phyloP scores from a whole-genome alignment of 2,113 vertebrate species.

The Semnopithecus entellus region DNA sequence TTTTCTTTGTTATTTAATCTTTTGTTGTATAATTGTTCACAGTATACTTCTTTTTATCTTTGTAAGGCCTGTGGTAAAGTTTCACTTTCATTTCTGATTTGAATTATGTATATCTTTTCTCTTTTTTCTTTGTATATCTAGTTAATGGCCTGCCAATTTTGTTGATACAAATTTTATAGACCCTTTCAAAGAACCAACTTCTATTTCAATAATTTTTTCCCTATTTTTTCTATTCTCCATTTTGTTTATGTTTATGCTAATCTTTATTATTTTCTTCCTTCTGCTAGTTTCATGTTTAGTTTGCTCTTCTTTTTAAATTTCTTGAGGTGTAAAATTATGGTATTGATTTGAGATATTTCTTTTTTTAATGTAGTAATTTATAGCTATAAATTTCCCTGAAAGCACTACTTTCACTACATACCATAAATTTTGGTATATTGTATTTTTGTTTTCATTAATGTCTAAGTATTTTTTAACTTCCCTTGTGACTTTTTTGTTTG shows the following conservation, averaged over 20 bases:
- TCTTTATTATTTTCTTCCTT: background rate
- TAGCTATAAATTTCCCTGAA: background rate
- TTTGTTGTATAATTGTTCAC: background rate
- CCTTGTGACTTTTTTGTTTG: background rate
- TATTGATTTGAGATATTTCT: background rate
- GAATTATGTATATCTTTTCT: background rate
- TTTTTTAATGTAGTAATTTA: background rate
- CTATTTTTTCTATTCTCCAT: background rate
- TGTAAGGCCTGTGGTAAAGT: too few species aligned
- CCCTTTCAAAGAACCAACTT: background rate
- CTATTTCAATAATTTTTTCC: background rate
- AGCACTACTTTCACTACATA: background rate
- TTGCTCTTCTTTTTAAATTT: background rate
- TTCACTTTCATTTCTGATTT: too few species aligned
- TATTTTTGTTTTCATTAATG: background rate
- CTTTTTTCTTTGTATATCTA: background rate
- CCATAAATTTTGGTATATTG: background rate
- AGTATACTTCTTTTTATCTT: too few species aligned
- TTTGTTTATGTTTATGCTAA: background rate
- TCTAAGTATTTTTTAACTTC: background rate
- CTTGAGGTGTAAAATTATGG: background rate
- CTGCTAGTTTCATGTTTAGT: background rate
- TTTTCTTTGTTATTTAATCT: background rate
- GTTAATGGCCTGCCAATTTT: background rate
- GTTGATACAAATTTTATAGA: background rate